Evolutionary conservation across 2,888 invertebrate genomes (phyloP), one percentile per base, ranked within the genome.

Genomic region (Pseudococcus longispinus): DNA sequence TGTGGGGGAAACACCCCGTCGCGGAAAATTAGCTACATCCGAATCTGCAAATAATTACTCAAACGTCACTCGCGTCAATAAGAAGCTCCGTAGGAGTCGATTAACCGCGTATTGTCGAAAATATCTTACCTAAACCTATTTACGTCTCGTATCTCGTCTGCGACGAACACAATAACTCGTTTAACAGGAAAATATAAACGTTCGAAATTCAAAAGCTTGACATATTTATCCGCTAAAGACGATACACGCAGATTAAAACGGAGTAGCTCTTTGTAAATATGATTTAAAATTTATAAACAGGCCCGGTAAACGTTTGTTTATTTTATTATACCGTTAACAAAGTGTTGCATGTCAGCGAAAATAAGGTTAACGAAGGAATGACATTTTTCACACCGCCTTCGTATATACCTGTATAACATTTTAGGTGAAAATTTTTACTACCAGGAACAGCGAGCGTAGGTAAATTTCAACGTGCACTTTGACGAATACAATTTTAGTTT

Each of bases 231-330:
- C 37, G 42, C 15, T n/a, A 20, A 26, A 80, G 77, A 80, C 77
- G 77, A 80, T 80, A 80, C 77, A 80, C 23, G 77, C 70, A 70
- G 77, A 80, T 80, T 80, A 80, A 70, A 70, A 2, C 42, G 5
- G 60, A 60, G 60, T 37, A 20, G 77, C 37, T 80, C 77, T 80
- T 80, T 42, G 77, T 80, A 80, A 80, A 80, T 42, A 80, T 80
- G 77, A 80, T 80, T 80, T 42, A 80, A 80, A 80, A 80, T 80
- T 80, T 80, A 80, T 80, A 80, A 80, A 80, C 77, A 42, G 77
- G 37, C 42, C 26, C 70, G 37, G 37, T 80, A 80, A 80, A 80
- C 77, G 77, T 42, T 80, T 80, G 77, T 80, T 80, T 80, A 80
- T 80, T 80, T 80, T 80, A 42, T 80, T 42, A 80, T 13, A 42